These are phyloP conservation scores for Aphrocallistes beatrix DNA, from an alignment of 37 sponge, comb jelly and placozoan species.

Conservation along the genomic window DNA sequence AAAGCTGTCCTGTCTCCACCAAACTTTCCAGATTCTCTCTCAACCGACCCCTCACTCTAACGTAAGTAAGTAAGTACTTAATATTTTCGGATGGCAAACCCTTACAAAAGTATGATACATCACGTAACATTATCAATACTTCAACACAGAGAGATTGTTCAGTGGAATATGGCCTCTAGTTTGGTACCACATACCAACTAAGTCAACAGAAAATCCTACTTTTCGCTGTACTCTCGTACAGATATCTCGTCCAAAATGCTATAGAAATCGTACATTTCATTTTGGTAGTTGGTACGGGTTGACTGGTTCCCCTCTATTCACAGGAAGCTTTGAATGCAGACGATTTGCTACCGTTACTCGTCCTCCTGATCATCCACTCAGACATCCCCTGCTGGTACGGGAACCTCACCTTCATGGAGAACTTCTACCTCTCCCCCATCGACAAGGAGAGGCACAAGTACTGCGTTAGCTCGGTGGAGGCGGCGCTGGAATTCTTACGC, in stretches of 20 bases:
- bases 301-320: too few species aligned
- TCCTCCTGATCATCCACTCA: slow-evolving; percentile 60
- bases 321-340: slow-evolving; percentile 66
- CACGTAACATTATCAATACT: too few species aligned
- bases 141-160: too few species aligned
- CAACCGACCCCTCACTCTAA: slow-evolving; percentile 21
- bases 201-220: too few species aligned
- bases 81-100: too few species aligned
- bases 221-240: too few species aligned
- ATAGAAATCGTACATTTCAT: too few species aligned
- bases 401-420: slow-evolving; percentile 63
- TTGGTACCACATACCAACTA: too few species aligned
- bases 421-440: slow-evolving; percentile 63
- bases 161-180: too few species aligned
- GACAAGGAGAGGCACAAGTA: slow-evolving; percentile 55
- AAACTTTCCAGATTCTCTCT: slow-evolving; percentile 32
- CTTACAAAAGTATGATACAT: too few species aligned
- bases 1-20: slow-evolving; percentile 60
- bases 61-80: background rate
- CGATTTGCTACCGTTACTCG: slow-evolving; percentile 85
- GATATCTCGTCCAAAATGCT: too few species aligned
- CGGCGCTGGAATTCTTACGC: slow-evolving; percentile 69
- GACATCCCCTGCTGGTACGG: slow-evolving; percentile 94
- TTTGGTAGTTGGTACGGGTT: too few species aligned
- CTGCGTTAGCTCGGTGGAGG: slow-evolving; percentile 73